These are phyloP conservation scores for Rhamphomyia laevipes DNA, from an alignment of 2,888 invertebrate species.

Conservation along the genomic window DNA sequence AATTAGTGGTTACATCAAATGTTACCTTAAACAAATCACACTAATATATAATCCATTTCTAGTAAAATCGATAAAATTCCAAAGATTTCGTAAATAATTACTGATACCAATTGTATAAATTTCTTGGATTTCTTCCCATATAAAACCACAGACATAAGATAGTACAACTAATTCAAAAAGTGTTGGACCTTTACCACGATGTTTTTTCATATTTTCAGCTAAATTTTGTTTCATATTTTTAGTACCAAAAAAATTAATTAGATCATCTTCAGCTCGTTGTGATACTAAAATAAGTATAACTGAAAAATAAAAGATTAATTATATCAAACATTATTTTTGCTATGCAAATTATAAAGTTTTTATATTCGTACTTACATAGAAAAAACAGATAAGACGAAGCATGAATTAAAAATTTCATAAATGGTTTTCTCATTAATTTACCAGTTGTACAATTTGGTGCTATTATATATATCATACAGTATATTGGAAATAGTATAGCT, in stretches of 20 bases:
- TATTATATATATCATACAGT: slow-evolving; percentile 74
- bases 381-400: slow-evolving; percentile 91
- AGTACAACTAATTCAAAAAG: slow-evolving; percentile 72
- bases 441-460: slow-evolving; percentile 72
- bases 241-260: slow-evolving; percentile 60
- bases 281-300: slow-evolving; percentile 87
- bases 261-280: slow-evolving; percentile 71
- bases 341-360: neutral
- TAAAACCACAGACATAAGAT: slow-evolving; percentile 75
- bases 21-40: slow-evolving; percentile 50
- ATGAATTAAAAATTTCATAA: slow-evolving; percentile 93
- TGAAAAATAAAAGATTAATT: slow-evolving; percentile 30
- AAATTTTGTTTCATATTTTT: slow-evolving; percentile 52
- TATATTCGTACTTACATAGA: slow-evolving; percentile 55
- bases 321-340: neutral
- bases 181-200: slow-evolving; percentile 77
- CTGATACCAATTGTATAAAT: slow-evolving; percentile 78
- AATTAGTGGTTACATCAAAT: neutral
- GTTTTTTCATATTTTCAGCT: slow-evolving; percentile 51
- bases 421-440: slow-evolving; percentile 79
- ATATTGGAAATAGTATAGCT: slow-evolving; percentile 74
- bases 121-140: slow-evolving; percentile 87
- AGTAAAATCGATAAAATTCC: slow-evolving; percentile 94
- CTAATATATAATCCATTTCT: slow-evolving; percentile 76
- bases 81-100: slow-evolving; percentile 80